Conservation (phyloP, 2,888 invertebrate species). For the Apotomis turbidana region DNA sequence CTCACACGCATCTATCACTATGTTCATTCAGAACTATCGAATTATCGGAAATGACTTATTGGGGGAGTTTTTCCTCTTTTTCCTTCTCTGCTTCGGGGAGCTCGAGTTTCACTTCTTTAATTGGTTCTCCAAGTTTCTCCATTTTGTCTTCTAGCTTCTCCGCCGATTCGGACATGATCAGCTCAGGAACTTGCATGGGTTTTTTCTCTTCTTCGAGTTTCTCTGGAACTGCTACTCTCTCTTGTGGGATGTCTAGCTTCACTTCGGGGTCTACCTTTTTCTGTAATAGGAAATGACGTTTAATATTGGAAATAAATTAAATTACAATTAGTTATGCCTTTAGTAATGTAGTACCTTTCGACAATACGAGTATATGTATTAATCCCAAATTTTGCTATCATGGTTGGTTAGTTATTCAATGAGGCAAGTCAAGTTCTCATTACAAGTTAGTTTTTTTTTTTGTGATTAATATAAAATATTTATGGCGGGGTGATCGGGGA, state of each 20-base stretch:
- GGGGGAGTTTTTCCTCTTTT: conserved; percentile 30
- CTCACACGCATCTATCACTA: conserved; percentile 44
- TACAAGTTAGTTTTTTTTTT: no score
- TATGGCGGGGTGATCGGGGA: no score
- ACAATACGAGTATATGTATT: no score
- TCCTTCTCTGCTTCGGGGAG: conserved; percentile 31
- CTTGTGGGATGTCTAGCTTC: conserved; percentile 55
- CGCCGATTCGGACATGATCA: conserved; percentile 70
- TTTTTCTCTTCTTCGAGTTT: conserved; percentile 54
- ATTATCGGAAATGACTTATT: conserved; percentile 38
- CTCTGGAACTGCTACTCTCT: conserved; percentile 53
- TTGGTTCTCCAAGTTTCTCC: conserved; percentile 45
- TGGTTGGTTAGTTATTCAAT: no score
- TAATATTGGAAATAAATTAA: neutral
- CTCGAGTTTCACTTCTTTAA: conserved; percentile 44
- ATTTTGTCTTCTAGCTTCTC: conserved; percentile 61
- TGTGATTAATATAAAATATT: no score
- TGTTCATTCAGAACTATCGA: conserved; percentile 42
- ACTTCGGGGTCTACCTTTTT: conserved; percentile 57
- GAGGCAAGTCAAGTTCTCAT: no score
- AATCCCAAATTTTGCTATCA: no score
- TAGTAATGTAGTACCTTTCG: no score
- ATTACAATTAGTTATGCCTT: no score
- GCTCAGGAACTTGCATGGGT: conserved; percentile 72
- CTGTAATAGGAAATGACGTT: conserved; percentile 47